Evolutionary conservation across 1,140 invertebrate species (phyloP).

Genomic region (Eciton burchellii): DNA sequence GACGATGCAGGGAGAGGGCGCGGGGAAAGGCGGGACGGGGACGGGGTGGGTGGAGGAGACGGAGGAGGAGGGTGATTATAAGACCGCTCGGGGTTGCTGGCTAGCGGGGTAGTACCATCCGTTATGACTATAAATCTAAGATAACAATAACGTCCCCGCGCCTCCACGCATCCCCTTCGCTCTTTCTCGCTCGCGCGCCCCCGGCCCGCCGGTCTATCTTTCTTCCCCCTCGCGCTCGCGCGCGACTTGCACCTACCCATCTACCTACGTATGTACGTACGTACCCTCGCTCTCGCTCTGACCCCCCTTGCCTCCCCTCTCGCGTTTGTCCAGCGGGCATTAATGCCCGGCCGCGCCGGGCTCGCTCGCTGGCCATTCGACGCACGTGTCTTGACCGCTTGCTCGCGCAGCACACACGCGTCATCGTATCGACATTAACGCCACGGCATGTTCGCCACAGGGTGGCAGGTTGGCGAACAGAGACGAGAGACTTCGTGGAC

Average conservation of each 20-base stretch:
- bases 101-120: constrained; percentile 84
- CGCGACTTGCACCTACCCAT: constrained; percentile 18
- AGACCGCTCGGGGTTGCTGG: constrained; percentile 85
- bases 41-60: constrained; percentile 64
- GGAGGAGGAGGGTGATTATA: constrained; percentile 84
- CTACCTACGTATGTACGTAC: background rate
- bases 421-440: constrained; percentile 75
- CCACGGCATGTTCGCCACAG: constrained; percentile 52
- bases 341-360: constrained; percentile 77
- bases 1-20: constrained; percentile 67
- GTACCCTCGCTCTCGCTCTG: constrained; percentile 31
- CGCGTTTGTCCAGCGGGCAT: constrained; percentile 80
- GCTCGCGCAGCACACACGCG: constrained; percentile 63
- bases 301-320: constrained; percentile 61
- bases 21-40: constrained; percentile 26
- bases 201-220: constrained; percentile 47
- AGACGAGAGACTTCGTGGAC: constrained; percentile 8
- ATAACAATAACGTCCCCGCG: constrained; percentile 85
- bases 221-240: constrained; percentile 44
- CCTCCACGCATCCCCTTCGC: constrained; percentile 65
- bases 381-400: constrained; percentile 78
- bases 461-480: constrained; percentile 41
- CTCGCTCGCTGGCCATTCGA: constrained; percentile 78
- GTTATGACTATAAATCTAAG: constrained; percentile 86
- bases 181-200: constrained; percentile 61